Conservation (phyloP, 2,797 vertebrate genomes). For the Cetoscarus ocellatus region DNA sequence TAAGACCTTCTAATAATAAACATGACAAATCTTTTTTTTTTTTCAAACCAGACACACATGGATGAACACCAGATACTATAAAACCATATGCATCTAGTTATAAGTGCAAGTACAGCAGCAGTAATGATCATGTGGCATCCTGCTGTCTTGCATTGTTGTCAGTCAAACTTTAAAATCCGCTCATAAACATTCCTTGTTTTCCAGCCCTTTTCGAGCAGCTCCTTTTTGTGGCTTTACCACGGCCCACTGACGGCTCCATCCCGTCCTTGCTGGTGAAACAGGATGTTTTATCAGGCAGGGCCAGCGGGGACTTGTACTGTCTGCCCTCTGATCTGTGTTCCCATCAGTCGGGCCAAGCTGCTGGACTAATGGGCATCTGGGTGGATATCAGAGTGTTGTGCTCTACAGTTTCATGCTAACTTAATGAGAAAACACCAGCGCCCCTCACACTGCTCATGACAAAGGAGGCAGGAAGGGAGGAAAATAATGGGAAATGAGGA, state of each 20-base stretch:
- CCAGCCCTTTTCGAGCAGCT: constrained; percentile 22
- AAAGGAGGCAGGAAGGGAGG: constrained; percentile 38
- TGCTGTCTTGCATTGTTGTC: neutral
- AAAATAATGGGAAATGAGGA: constrained; percentile 13
- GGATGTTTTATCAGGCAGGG: constrained; percentile 74
- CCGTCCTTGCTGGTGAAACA: constrained; percentile 55
- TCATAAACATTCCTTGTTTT: constrained; percentile 29
- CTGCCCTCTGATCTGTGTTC: constrained; percentile 76
- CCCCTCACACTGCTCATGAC: constrained; percentile 52
- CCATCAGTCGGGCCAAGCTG: constrained; percentile 72
- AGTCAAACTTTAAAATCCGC: constrained; percentile 21
- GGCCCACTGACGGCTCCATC: constrained; percentile 50
- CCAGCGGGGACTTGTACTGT: constrained; percentile 72
- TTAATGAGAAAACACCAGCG: constrained; percentile 73
- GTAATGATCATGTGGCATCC: constrained; percentile 9
- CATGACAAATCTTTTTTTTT: no score
- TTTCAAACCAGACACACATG: neutral
- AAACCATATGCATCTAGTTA: neutral
- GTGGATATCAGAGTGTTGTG: constrained; percentile 71
- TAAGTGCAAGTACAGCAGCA: neutral
- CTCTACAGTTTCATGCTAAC: constrained; percentile 56
- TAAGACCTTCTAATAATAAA: no score
- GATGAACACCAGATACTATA: neutral
- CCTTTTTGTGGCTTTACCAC: constrained; percentile 40
- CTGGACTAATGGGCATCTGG: constrained; percentile 80